Evolutionary conservation across 2,888 invertebrate species (phyloP).

Genomic region (Boloria selene): DNA sequence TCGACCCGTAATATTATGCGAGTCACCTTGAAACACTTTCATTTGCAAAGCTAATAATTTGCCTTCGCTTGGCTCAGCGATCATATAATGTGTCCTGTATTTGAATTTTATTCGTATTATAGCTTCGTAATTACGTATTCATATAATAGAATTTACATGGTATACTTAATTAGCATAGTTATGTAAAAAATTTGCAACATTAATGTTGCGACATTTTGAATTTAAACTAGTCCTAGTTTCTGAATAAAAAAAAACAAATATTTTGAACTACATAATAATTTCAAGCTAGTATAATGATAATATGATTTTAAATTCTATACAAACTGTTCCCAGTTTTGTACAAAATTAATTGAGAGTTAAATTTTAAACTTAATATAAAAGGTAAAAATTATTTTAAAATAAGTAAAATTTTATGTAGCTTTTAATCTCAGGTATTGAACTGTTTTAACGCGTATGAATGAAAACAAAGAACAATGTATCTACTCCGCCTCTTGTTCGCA

Average conservation of each 20-base stretch:
- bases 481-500: slow-evolving; percentile 57
- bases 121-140: background rate
- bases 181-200: background rate
- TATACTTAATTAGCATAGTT: slow-evolving; percentile 6
- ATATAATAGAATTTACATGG: slow-evolving; percentile 2
- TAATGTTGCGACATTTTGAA: background rate
- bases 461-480: slow-evolving; percentile 44
- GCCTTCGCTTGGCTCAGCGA: slow-evolving; percentile 12
- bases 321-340: no score
- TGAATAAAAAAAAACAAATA: no score
- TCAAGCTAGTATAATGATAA: no score
- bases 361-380: no score
- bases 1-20: slow-evolving; percentile 50
- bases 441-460: slow-evolving; percentile 21
- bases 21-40: slow-evolving; percentile 73
- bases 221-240: background rate
- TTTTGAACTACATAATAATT: no score
- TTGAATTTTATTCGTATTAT: background rate
- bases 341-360: no score
- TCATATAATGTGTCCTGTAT: slow-evolving; percentile 1
- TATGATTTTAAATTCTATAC: no score
- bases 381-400: no score
- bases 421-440: slow-evolving; percentile 13
- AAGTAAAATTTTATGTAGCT: background rate
- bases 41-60: slow-evolving; percentile 38